phyloP scores from a whole-genome alignment of 1,140 invertebrate species.

The Phthorimaea operculella region DNA sequence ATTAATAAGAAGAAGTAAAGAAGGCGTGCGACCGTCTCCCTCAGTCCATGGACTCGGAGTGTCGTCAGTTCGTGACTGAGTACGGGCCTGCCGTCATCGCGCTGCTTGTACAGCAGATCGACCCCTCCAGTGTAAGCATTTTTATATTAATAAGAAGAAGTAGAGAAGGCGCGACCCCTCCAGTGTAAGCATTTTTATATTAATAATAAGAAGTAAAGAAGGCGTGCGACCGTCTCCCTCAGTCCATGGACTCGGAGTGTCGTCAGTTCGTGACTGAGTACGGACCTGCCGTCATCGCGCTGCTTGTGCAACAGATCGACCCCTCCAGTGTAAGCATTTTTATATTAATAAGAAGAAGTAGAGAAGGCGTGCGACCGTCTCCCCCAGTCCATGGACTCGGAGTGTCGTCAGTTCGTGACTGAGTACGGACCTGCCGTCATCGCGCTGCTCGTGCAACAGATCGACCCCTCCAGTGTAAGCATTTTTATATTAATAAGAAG shows the following conservation, averaged over 20 bases:
- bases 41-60: constrained; percentile 71
- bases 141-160: too few species aligned
- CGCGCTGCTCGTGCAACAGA: constrained; percentile 79
- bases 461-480: constrained; percentile 79
- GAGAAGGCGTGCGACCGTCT: constrained; percentile 77
- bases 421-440: constrained; percentile 82
- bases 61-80: constrained; percentile 78
- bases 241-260: constrained; percentile 74
- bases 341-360: too few species aligned
- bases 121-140: constrained; percentile 76
- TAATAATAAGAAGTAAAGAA: constrained; percentile 71
- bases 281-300: constrained; percentile 78
- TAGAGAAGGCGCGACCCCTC: constrained; percentile 83
- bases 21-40: constrained; percentile 78
- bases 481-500: constrained; percentile 28
- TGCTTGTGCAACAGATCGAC: constrained; percentile 83
- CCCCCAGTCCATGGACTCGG: constrained; percentile 71
- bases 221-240: constrained; percentile 76
- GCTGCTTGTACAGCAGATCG: constrained; percentile 82
- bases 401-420: constrained; percentile 81
- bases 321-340: constrained; percentile 73
- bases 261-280: constrained; percentile 80
- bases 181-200: constrained; percentile 60
- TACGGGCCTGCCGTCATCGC: constrained; percentile 83
- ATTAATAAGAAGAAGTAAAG: constrained; percentile 69